phyloP scores from a whole-genome alignment of 2,797 vertebrate genomes.

The Apodemus agrarius region DNA sequence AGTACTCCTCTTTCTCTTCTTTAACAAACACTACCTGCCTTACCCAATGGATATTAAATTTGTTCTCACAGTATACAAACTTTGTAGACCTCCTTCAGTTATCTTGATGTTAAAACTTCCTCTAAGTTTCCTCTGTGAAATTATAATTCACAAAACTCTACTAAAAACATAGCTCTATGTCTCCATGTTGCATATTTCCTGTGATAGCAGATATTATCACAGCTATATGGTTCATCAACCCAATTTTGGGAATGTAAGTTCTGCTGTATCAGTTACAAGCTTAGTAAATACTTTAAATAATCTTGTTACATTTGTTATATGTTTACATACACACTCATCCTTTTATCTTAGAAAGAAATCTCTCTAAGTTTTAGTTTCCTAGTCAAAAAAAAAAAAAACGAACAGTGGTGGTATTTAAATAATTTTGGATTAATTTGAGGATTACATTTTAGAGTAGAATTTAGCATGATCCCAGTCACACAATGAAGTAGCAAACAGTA shows the following conservation, averaged over 20 bases:
- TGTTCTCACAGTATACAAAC: background rate
- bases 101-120: background rate
- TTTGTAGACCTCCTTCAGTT: background rate
- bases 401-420: constrained; percentile 5
- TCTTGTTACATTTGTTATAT: background rate
- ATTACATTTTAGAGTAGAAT: constrained; percentile 17
- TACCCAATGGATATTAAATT: accelerated
- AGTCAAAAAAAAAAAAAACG: background rate
- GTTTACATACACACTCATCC: background rate
- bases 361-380: background rate
- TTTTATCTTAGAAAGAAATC: background rate
- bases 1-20: background rate
- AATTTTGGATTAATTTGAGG: background rate
- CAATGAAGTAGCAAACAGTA: background rate
- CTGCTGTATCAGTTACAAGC: background rate
- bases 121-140: background rate
- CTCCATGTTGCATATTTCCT: background rate
- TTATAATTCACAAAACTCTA: background rate
- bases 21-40: background rate
- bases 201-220: no score
- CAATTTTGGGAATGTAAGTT: background rate
- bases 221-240: background rate
- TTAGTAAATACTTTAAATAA: background rate
- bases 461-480: background rate
- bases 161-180: background rate